Evolutionary conservation across 2,113 vertebrate genomes (phyloP), one percentile per base, ranked within the genome.

Genomic region (Maccullochella peelii): DNA sequence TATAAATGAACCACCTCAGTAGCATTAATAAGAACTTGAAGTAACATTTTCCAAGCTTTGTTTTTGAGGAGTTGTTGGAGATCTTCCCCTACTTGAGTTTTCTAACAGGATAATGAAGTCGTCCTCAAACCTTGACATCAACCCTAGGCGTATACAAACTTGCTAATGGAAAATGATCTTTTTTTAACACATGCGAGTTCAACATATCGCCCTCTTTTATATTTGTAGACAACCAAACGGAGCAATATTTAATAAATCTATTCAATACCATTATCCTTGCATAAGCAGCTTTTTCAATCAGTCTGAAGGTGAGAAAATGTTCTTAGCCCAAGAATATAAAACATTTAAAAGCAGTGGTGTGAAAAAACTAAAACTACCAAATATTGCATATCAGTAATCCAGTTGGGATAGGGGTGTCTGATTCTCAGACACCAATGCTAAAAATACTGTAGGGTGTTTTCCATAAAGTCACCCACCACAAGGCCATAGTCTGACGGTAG

Each of bases 371-470:
- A 33, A 62, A 33, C 25, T 33, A 16, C 73, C 38, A 70, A 47
- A 84, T 57, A 58, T 72, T 52, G 25, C 14, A 21, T 61, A 78
- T 77, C 58, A 61, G 62, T 70, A 69, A 65, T 74, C 5, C 20
- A 71, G 49, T 54, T 75, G 25, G 42, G n/a, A 82, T 1, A 12
- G 7, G 5, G 20, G 47, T n/a, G 30, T 59, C 25, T 69, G 40
- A 73, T 18, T 72, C 76, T 90, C 52, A 30, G 15, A 68, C 57
- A 23, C 15, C 44, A 27, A 21, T 38, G 54, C 69, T 82, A 75
- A 82, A 84, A 87, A 82, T 78, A 85, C 47, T 44, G 44, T 3
- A 16, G 36, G n/a, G 21, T 68, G 65, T 73, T 75, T 82, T 79
- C 15, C 42, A 84, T 50, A n/a, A 59, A 80, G 54, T 71, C 59